phyloP scores from a whole-genome alignment of 2,113 vertebrate genomes.

The Egretta garzetta region DNA sequence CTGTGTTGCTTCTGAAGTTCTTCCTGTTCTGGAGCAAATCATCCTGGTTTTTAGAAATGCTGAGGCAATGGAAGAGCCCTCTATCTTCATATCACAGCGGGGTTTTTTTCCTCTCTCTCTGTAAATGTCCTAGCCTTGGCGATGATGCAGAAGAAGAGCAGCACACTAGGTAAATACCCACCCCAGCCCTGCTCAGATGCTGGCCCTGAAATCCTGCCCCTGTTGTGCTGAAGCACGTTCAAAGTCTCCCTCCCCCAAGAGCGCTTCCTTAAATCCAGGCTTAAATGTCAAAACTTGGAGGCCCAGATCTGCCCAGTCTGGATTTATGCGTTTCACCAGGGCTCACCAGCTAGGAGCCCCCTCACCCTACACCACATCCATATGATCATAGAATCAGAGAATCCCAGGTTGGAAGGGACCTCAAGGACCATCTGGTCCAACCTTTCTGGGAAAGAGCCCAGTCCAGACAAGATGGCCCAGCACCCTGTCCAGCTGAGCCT shows the following conservation, averaged over 20 bases:
- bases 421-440: too few species aligned
- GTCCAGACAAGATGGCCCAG: too few species aligned
- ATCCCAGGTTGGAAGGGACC: too few species aligned
- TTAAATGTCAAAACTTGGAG: rapidly evolving
- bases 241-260: background rate
- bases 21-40: background rate
- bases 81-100: background rate
- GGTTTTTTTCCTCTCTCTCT: background rate
- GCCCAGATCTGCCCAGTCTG: too few species aligned
- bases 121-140: constrained; percentile 51
- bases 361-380: background rate
- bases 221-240: rapidly evolving
- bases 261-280: background rate
- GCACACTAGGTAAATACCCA: constrained; percentile 61
- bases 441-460: too few species aligned
- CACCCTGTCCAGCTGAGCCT: too few species aligned
- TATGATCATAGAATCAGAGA: too few species aligned
- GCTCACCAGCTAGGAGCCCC: rapidly evolving
- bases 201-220: background rate
- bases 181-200: background rate
- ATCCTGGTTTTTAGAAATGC: background rate
- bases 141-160: constrained; percentile 58
- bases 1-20: background rate
- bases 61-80: background rate
- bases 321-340: rapidly evolving